Evolutionary conservation across 2,113 vertebrate species (phyloP).

Genomic region (Thermophis baileyi): DNA sequence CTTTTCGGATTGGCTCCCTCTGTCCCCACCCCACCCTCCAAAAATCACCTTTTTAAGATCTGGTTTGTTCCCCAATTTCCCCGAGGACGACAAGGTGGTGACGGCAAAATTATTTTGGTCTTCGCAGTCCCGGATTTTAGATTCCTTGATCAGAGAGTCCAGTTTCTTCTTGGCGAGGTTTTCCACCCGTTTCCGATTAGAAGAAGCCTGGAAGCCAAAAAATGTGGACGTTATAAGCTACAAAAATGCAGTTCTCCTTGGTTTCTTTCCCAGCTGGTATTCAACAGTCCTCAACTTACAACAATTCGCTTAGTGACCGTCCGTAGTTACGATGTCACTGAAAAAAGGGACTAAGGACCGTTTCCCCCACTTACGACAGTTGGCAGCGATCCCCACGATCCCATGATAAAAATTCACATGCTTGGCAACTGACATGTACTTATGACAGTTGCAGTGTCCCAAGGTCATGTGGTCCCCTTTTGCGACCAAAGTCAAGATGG

Average conservation of each 20-base stretch:
- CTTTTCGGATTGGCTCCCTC: not conserved
- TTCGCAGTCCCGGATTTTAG: constrained; percentile 91
- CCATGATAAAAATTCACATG: not conserved
- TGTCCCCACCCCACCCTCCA: not conserved
- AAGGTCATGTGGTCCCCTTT: too few relatives aligned
- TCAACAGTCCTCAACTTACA: not conserved
- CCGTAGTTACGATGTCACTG: not conserved
- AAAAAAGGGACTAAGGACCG: not conserved
- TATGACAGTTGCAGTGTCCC: not conserved
- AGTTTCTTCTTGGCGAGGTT: constrained; percentile 92
- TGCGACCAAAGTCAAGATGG: too few relatives aligned
- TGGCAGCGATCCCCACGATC: not conserved
- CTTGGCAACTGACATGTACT: not conserved
- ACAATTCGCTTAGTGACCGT: not conserved
- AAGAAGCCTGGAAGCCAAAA: constrained; percentile 74
- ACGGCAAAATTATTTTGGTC: constrained; percentile 87
- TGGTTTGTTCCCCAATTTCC: constrained; percentile 64
- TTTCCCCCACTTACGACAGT: not conserved
- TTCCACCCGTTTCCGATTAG: constrained; percentile 89
- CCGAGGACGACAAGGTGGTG: constrained; percentile 71
- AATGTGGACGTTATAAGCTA: too few relatives aligned
- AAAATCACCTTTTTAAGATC: constrained; percentile 68
- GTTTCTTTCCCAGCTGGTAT: not conserved
- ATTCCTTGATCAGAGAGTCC: constrained; percentile 93
- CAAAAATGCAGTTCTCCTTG: not conserved